Percentiles rank a stretch among this genome's conserved stretches.
Evolutionary conservation across 2,113 vertebrate genomes (phyloP).

Genomic region (Pangasianodon hypophthalmus): DNA sequence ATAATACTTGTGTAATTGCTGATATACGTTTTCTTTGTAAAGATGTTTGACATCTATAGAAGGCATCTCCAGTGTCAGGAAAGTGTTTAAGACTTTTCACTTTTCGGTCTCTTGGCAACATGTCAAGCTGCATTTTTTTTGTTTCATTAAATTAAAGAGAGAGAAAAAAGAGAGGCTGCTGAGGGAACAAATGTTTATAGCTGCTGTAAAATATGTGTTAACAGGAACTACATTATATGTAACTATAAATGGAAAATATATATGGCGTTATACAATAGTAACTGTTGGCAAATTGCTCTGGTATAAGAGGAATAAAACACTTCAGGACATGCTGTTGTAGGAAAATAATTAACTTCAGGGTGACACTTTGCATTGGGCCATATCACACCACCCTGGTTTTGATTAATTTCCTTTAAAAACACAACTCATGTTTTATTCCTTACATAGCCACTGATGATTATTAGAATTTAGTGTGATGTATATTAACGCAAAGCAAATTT

Average conservation of each 20-base stretch:
- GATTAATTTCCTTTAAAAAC: neutral
- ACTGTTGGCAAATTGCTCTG: neutral
- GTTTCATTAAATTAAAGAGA: too few relatives aligned
- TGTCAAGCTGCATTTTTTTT: too few relatives aligned
- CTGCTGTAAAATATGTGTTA: neutral
- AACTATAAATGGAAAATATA: too few relatives aligned
- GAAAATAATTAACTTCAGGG: neutral
- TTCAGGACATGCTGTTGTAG: neutral
- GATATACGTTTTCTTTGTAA: neutral
- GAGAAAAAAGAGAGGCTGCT: too few relatives aligned
- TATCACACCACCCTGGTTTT: neutral
- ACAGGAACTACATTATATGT: neutral
- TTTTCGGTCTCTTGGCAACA: too few relatives aligned
- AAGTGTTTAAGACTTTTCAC: too few relatives aligned
- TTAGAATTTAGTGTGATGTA: neutral
- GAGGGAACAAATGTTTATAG: neutral
- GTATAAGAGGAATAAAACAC: neutral
- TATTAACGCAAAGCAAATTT: neutral
- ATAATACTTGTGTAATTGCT: neutral
- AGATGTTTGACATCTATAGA: neutral
- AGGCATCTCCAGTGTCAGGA: too few relatives aligned
- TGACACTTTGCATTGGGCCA: neutral
- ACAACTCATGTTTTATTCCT: neutral
- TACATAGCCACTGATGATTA: neutral
- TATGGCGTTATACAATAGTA: neutral